Conservation (phyloP, 2,888 invertebrate genomes). For the Lasioglossum morio region DNA sequence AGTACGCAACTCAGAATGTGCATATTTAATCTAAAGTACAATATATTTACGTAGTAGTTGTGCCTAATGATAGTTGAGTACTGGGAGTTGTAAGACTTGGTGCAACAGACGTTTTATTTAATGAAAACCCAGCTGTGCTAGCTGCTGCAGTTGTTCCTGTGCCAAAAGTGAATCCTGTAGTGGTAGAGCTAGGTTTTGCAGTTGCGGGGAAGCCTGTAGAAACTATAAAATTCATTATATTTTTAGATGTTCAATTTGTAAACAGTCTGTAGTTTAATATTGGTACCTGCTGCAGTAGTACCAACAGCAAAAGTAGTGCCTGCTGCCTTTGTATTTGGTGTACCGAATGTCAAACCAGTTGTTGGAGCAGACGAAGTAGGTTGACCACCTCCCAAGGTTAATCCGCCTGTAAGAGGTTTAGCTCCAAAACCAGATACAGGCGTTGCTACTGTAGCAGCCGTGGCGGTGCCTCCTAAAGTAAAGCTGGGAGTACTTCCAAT, state of each 20-base stretch:
- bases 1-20: neutral
- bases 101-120: constrained; percentile 72
- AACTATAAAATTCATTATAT: constrained; percentile 36
- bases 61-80: constrained; percentile 78
- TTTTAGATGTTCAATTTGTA: neutral
- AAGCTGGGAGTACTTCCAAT: constrained; percentile 57
- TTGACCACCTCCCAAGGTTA: constrained; percentile 65
- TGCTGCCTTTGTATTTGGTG: constrained; percentile 61
- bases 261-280: neutral
- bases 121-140: constrained; percentile 71
- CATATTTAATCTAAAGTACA: neutral
- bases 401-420: constrained; percentile 67
- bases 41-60: constrained; percentile 77
- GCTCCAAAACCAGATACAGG: constrained; percentile 57
- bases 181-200: constrained; percentile 54
- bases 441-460: constrained; percentile 57
- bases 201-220: constrained; percentile 61
- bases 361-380: constrained; percentile 40
- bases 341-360: constrained; percentile 68
- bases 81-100: constrained; percentile 65
- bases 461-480: constrained; percentile 62
- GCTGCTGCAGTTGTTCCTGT: constrained; percentile 61
- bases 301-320: constrained; percentile 64
- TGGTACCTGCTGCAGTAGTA: constrained; percentile 55
- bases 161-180: constrained; percentile 67